Percentiles rank a stretch among this genome's conserved stretches.
phyloP scores from a whole-genome alignment of 2,113 vertebrate species.

The Cyanoliseus patagonus region DNA sequence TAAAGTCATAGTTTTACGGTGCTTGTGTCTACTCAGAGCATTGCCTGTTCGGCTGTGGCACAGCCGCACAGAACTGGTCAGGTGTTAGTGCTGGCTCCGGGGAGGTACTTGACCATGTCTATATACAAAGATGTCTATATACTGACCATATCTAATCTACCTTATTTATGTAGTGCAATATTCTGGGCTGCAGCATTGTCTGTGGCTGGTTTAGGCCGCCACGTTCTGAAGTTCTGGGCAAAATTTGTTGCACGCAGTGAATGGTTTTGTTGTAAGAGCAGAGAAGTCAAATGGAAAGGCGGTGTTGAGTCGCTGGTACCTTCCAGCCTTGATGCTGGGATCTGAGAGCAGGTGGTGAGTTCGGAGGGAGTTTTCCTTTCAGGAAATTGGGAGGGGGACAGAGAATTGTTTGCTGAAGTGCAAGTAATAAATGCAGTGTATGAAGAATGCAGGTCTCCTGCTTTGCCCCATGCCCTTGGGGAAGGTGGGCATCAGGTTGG shows the following conservation, averaged over 20 bases:
- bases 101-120: accelerated
- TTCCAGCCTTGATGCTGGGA: background rate
- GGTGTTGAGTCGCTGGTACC: accelerated
- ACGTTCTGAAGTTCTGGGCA: background rate
- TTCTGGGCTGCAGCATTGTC: background rate
- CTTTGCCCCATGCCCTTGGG: background rate
- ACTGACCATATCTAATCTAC: background rate
- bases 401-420: background rate
- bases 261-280: background rate
- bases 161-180: background rate
- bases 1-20: background rate
- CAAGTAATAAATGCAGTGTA: background rate
- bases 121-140: background rate
- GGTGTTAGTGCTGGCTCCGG: background rate
- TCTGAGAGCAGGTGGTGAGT: background rate
- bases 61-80: background rate
- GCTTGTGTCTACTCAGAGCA: background rate
- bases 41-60: background rate
- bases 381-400: accelerated
- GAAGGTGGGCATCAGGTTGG: background rate
- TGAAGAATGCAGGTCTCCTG: background rate
- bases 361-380: accelerated
- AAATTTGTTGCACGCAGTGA: background rate
- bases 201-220: background rate
- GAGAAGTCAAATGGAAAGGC: background rate